These are phyloP conservation scores for Lycopodina hypogea DNA, from an alignment of 37 sponge, comb jelly and placozoan species.

Conservation along the genomic window DNA sequence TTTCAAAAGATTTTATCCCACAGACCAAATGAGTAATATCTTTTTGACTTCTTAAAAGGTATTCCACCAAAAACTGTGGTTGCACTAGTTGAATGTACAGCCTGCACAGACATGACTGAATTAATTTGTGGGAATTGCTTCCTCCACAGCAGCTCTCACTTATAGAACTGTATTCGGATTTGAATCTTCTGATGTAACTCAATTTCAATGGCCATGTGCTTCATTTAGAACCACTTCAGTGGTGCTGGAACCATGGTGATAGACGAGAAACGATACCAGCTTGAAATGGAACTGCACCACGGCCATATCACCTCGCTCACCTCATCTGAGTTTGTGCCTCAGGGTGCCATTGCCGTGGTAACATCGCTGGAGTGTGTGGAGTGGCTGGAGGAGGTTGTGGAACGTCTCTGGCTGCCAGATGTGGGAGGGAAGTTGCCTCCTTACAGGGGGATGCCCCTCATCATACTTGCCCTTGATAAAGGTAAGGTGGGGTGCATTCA, in stretches of 20 bases:
- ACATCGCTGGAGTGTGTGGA: conserved; percentile 28
- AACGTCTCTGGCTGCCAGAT: conserved; percentile 17
- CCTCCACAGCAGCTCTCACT: no score
- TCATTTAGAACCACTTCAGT: conserved; percentile 7
- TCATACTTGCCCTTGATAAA: conserved; percentile 43
- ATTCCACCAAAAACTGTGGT: no score
- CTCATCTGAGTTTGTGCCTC: conserved; percentile 28
- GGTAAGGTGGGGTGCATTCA: no score
- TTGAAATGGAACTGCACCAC: conserved; percentile 16
- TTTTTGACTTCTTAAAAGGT: no score
- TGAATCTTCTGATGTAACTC: not conserved
- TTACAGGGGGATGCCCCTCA: conserved; percentile 60
- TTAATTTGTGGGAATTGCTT: no score
- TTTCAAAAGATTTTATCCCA: no score
- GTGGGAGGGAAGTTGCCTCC: not conserved
- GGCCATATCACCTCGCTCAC: conserved; percentile 19
- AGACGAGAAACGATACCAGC: not conserved
- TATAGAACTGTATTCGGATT: conserved; percentile 1
- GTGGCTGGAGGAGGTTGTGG: conserved; percentile 38
- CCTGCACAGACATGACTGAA: no score
- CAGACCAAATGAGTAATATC: no score
- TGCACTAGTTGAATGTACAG: no score
- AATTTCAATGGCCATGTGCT: not conserved
- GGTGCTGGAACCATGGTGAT: conserved; percentile 20
- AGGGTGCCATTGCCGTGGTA: conserved; percentile 49